Evolutionary conservation across 2,113 vertebrate genomes (phyloP).

Genomic region (Bucco capensis): DNA sequence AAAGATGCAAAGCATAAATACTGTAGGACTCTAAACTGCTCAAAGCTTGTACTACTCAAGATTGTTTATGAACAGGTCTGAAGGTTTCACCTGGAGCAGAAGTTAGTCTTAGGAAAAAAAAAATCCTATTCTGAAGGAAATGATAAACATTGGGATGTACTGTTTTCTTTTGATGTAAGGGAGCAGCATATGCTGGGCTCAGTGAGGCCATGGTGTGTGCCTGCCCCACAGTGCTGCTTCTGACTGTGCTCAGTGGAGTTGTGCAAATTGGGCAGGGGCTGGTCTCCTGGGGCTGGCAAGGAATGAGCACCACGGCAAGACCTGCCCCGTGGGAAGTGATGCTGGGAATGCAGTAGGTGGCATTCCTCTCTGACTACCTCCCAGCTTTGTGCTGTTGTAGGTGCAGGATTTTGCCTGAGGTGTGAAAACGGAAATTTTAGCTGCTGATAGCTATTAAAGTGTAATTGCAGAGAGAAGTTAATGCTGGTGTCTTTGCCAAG

Average conservation of each 20-base stretch:
- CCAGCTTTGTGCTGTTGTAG: neutral
- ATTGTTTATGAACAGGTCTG: neutral
- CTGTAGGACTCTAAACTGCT: neutral
- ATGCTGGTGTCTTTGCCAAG: neutral
- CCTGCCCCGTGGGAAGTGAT: neutral
- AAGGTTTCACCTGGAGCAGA: neutral
- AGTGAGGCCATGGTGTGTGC: fast-evolving
- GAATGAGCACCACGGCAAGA: fast-evolving
- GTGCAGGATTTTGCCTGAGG: neutral
- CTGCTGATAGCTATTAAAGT: neutral
- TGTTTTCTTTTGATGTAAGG: neutral
- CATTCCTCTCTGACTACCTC: neutral
- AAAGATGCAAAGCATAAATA: neutral
- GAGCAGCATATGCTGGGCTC: fast-evolving
- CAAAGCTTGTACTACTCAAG: neutral
- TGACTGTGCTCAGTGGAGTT: fast-evolving
- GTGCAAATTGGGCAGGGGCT: neutral
- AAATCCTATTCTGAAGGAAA: neutral
- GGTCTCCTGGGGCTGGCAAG: fast-evolving
- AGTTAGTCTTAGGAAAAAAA: neutral
- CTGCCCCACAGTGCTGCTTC: neutral
- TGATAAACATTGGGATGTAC: neutral
- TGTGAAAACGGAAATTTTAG: neutral
- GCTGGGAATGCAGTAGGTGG: neutral
- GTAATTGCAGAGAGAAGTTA: neutral